Percentiles rank a stretch among this genome's conserved stretches.
Conservation (phyloP, 1,140 invertebrate genomes). For the Pachypsylla venusta region DNA sequence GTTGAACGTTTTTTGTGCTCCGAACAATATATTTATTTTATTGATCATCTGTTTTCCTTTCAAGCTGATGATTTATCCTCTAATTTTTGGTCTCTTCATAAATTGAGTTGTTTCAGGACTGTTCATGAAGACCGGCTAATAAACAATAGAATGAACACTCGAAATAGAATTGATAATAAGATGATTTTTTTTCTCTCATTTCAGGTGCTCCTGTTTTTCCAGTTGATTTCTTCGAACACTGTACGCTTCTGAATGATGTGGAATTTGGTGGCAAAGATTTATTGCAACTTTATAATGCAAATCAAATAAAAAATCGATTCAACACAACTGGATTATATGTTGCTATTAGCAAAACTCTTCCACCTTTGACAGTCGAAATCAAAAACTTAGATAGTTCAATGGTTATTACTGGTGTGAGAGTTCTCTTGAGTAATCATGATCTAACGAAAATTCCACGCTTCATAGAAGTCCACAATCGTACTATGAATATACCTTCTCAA, state of each 20-base stretch:
- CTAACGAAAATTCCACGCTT: slow-evolving; percentile 65
- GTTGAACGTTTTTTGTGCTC: no score
- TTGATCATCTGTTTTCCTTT: no score
- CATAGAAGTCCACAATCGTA: slow-evolving; percentile 74
- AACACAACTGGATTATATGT: slow-evolving; percentile 81
- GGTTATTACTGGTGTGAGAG: slow-evolving; percentile 74
- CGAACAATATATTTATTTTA: no score
- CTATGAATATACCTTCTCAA: slow-evolving; percentile 43
- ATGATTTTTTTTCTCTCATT: slow-evolving; percentile 12
- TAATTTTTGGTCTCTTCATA: no score
- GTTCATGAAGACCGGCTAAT: no score
- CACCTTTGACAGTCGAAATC: slow-evolving; percentile 48
- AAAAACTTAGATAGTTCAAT: slow-evolving; percentile 72
- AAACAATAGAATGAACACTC: no score
- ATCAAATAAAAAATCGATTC: slow-evolving; percentile 85
- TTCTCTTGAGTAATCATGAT: slow-evolving; percentile 77
- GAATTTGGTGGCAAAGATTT: slow-evolving; percentile 93
- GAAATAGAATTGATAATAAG: no score
- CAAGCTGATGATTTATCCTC: no score
- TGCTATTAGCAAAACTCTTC: slow-evolving; percentile 30
- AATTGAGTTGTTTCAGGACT: no score
- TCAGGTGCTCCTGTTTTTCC: slow-evolving; percentile 52
- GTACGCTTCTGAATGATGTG: slow-evolving; percentile 74
- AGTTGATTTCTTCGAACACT: slow-evolving; percentile 94
- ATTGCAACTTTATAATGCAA: slow-evolving; percentile 84